Percentiles rank a stretch among this genome's conserved stretches.
Conservation (phyloP, 2,888 invertebrate species). For the Drosophila testacea region DNA sequence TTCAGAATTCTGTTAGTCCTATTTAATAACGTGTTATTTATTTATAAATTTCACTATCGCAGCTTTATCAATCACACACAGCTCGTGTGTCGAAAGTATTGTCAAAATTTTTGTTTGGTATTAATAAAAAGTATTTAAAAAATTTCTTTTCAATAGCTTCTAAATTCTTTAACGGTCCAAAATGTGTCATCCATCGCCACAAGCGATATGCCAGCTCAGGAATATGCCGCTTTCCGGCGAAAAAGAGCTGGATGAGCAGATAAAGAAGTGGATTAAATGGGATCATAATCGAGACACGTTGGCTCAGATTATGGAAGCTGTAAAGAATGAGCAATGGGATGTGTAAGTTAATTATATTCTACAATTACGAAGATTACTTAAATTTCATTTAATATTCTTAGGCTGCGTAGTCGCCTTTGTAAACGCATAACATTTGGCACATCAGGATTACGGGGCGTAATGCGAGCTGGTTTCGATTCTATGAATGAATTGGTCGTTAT, state of each 20-base stretch:
- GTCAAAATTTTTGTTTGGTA: background rate
- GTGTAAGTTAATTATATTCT: constrained; percentile 37
- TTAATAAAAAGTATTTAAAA: constrained; percentile 1
- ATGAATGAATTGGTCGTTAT: constrained; percentile 98
- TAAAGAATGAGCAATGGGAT: constrained; percentile 86
- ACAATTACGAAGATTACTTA: background rate
- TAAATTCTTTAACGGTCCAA: constrained; percentile 2
- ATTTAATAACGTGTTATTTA: background rate
- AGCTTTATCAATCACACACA: constrained; percentile 2
- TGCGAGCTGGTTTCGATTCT: constrained; percentile 97
- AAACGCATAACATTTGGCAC: constrained; percentile 20
- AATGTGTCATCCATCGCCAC: constrained; percentile 50
- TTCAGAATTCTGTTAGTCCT: too few relatives aligned
- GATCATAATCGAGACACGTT: constrained; percentile 90
- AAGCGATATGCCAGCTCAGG: constrained; percentile 58
- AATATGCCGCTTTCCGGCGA: constrained; percentile 71
- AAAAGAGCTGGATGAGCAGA: constrained; percentile 87
- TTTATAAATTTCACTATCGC: background rate
- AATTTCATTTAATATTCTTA: background rate
- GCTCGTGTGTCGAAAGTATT: constrained; percentile 14
- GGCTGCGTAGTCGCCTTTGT: constrained; percentile 10
- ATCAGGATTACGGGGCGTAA: constrained; percentile 88
- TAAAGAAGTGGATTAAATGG: constrained; percentile 91
- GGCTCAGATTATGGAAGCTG: constrained; percentile 88
- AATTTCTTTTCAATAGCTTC: constrained; percentile 5